Conservation (phyloP, 2,113 vertebrate species). For the Laterallus jamaicensis region DNA sequence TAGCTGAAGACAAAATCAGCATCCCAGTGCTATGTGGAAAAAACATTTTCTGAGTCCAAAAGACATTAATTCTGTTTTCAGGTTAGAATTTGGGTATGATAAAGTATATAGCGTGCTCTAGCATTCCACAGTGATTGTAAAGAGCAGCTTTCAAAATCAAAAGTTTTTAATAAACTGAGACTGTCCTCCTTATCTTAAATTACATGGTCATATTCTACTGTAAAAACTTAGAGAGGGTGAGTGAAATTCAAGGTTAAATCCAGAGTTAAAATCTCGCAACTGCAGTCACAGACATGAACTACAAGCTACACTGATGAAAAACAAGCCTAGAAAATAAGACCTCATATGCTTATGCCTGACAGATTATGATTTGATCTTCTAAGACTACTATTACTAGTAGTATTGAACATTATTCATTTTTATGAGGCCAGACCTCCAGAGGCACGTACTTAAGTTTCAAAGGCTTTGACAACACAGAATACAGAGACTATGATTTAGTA, state of each 20-base stretch:
- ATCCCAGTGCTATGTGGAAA: too few species aligned
- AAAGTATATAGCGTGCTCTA: not conserved
- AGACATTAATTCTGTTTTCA: not conserved
- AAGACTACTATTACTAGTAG: not conserved
- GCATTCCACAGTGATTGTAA: not conserved
- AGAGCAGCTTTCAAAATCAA: not conserved
- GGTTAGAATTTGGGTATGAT: not conserved
- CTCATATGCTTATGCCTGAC: not conserved
- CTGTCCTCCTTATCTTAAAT: not conserved
- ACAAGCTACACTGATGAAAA: not conserved
- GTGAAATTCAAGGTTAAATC: not conserved
- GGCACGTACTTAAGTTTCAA: not conserved
- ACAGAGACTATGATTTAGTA: not conserved
- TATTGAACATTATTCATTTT: not conserved
- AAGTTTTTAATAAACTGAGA: not conserved
- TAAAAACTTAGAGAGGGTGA: not conserved
- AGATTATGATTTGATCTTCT: not conserved
- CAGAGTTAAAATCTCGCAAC: not conserved
- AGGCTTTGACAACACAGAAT: not conserved
- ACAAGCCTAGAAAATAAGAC: not conserved
- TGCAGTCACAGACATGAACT: not conserved
- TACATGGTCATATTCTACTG: not conserved
- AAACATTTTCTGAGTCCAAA: not conserved
- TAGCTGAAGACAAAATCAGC: not conserved
- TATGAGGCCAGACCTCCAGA: not conserved